Conservation (phyloP, 2,797 vertebrate species). For the Tympanoctomys barrerae region DNA sequence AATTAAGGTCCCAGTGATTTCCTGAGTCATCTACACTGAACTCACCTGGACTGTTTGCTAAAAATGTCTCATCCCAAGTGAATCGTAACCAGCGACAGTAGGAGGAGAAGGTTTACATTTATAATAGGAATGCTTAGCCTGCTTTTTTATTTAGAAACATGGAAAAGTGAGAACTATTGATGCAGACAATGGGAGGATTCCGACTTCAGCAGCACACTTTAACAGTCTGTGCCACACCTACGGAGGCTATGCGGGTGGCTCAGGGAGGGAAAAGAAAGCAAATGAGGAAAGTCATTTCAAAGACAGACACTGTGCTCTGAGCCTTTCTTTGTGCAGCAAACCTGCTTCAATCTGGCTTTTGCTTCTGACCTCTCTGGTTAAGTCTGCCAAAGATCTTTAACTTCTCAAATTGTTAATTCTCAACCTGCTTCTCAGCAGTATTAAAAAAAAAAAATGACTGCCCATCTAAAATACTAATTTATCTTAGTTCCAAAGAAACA, state of each 20-base stretch:
- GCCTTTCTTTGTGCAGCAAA: background rate
- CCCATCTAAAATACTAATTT: background rate
- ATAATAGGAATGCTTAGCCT: background rate
- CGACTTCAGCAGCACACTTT: background rate
- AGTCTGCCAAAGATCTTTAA: background rate
- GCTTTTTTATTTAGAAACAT: background rate
- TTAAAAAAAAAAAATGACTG: slow-evolving; percentile 36
- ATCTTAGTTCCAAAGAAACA: background rate
- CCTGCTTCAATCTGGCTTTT: background rate
- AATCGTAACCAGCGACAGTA: background rate
- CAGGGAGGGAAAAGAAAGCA: background rate
- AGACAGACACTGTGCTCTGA: background rate
- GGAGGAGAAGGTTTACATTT: background rate
- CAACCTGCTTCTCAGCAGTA: background rate
- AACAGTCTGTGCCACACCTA: background rate
- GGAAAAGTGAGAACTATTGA: background rate
- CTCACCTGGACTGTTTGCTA: background rate
- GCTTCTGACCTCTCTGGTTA: background rate
- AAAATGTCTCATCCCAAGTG: background rate
- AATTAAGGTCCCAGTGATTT: background rate
- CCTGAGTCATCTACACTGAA: background rate
- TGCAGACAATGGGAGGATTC: background rate
- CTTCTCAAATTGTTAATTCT: background rate
- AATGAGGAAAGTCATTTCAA: background rate
- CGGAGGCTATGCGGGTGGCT: background rate